These are phyloP conservation scores for Scaeva pyrastri DNA, from an alignment of 2,888 invertebrate species.

Conservation along the genomic window DNA sequence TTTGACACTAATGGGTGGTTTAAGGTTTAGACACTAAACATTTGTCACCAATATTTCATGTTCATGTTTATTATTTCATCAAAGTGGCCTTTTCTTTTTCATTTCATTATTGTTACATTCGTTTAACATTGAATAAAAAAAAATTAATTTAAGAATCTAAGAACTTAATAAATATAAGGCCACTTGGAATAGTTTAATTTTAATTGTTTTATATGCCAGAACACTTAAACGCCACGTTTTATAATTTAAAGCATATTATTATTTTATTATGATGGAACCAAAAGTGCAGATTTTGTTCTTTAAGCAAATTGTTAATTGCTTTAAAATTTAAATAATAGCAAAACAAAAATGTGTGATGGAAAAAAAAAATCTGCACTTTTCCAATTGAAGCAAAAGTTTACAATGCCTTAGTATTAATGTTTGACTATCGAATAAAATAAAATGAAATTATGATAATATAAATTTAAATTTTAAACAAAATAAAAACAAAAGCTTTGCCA, in stretches of 20 bases:
- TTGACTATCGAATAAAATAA: slow-evolving; percentile 4
- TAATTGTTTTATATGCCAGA: not conserved
- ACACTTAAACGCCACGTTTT: not conserved
- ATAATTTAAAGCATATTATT: not conserved
- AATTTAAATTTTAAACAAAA: slow-evolving; percentile 15
- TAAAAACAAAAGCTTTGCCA: slow-evolving; percentile 70
- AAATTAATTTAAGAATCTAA: no score
- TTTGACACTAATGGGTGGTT: not conserved
- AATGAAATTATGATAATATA: not conserved
- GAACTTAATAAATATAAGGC: no score
- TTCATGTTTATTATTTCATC: no score
- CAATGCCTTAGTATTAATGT: slow-evolving; percentile 21
- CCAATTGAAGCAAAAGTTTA: slow-evolving; percentile 12
- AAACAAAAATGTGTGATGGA: not conserved
- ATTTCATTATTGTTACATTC: no score
- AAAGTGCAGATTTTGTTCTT: slow-evolving; percentile 3
- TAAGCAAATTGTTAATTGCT: no score
- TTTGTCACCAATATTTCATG: no score
- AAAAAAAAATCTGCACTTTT: slow-evolving; percentile 9
- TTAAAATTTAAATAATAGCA: no score
- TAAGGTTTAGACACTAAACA: not conserved
- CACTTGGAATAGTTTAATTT: no score
- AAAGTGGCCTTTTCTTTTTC: no score
- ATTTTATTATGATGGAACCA: not conserved
- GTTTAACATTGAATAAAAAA: no score